Evolutionary conservation across 2,888 invertebrate species (phyloP).

Genomic region (Eubasilissa splendida): DNA sequence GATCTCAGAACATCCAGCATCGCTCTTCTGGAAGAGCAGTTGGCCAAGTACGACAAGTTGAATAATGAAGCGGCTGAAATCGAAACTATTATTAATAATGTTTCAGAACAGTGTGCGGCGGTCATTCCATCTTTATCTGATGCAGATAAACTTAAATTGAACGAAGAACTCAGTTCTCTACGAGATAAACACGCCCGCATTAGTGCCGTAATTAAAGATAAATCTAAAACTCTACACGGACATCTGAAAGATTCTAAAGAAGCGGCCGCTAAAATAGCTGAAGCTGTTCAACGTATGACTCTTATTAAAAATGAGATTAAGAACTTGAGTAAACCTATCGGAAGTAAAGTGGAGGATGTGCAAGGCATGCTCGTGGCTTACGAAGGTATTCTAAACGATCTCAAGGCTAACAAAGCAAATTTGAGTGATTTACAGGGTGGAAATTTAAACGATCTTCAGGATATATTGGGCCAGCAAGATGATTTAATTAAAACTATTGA

Average conservation of each 20-base stretch:
- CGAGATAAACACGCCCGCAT: conserved; percentile 86
- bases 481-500: conserved; percentile 89
- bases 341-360: conserved; percentile 90
- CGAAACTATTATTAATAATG: conserved; percentile 80
- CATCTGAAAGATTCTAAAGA: conserved; percentile 87
- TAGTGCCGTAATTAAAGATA: conserved; percentile 82
- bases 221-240: conserved; percentile 81
- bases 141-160: conserved; percentile 87
- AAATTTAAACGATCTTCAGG: conserved; percentile 85
- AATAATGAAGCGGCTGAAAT: conserved; percentile 82
- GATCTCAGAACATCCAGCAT: conserved; percentile 86
- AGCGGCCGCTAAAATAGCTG: conserved; percentile 84
- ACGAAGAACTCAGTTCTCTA: conserved; percentile 84
- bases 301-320: conserved; percentile 88
- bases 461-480: conserved; percentile 86
- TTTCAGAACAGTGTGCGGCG: conserved; percentile 85
- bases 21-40: conserved; percentile 88
- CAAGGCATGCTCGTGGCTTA: conserved; percentile 85
- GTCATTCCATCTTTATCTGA: conserved; percentile 87
- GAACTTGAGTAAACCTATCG: conserved; percentile 88
- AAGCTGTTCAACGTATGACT: conserved; percentile 84
- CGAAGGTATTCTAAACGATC: conserved; percentile 83
- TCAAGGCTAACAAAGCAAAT: conserved; percentile 85
- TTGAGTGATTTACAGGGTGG: conserved; percentile 84
- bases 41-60: conserved; percentile 87